phyloP scores from a whole-genome alignment of 1,140 invertebrate genomes.

The Penaeus chinensis region DNA sequence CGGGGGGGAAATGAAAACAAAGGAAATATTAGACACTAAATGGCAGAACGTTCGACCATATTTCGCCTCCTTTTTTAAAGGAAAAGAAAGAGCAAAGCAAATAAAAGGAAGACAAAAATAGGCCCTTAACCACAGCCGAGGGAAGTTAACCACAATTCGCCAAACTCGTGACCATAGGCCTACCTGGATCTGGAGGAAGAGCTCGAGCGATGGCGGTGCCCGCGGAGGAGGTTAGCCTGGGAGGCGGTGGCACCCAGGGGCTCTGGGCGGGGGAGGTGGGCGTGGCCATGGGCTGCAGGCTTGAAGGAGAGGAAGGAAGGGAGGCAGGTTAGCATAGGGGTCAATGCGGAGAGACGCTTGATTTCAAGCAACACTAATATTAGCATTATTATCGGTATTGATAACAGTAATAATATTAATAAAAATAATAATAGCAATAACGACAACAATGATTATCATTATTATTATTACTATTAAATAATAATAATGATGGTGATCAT shows the following conservation, averaged over 20 bases:
- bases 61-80: too few relatives aligned
- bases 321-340: background rate
- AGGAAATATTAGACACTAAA: background rate
- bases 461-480: background rate
- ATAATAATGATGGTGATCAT: background rate
- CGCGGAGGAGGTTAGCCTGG: conserved; percentile 6
- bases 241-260: conserved; percentile 47
- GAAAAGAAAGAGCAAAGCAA: too few relatives aligned
- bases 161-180: background rate
- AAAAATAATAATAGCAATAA: background rate
- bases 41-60: too few relatives aligned
- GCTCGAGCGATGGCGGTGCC: conserved; percentile 3
- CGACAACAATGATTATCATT: background rate
- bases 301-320: conserved; percentile 19
- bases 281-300: background rate
- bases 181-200: conserved; percentile 42
- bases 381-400: background rate
- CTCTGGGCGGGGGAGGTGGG: conserved; percentile 11
- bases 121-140: too few relatives aligned
- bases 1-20: conserved; percentile 5
- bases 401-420: conserved; percentile 4
- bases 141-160: background rate
- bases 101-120: too few relatives aligned
- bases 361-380: too few relatives aligned
- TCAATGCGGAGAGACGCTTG: too few relatives aligned